phyloP scores from a whole-genome alignment of 2,797 vertebrate species.

The Chelonia mydas region DNA sequence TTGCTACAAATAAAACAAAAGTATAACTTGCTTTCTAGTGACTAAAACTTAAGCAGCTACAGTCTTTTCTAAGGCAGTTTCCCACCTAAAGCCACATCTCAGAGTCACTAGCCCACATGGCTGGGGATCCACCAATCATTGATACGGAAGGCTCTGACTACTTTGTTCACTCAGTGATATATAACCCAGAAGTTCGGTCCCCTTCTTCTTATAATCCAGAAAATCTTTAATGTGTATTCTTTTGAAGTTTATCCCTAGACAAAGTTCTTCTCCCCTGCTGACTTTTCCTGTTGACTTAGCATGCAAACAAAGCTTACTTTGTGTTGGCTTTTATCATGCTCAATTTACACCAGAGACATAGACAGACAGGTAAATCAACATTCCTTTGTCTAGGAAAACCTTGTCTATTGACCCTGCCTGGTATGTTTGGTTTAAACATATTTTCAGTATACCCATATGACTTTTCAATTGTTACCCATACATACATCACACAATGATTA shows the following conservation, averaged over 20 bases:
- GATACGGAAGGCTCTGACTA: background rate
- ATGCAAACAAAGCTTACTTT: background rate
- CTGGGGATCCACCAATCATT: background rate
- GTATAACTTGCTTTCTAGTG: background rate
- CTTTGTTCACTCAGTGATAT: background rate
- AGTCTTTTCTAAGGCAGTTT: background rate
- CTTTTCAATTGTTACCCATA: background rate
- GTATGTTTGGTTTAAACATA: background rate
- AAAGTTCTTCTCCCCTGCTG: no score
- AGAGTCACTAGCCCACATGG: background rate
- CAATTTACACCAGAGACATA: background rate
- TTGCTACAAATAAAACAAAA: background rate
- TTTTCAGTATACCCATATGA: background rate
- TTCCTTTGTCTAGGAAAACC: background rate
- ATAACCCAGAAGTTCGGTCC: background rate
- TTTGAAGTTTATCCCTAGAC: no score
- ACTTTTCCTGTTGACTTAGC: background rate
- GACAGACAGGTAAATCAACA: background rate
- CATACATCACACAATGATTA: background rate
- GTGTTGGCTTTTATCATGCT: background rate
- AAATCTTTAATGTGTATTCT: background rate
- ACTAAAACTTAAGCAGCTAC: background rate
- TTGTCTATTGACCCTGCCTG: background rate
- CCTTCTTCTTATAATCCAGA: background rate
- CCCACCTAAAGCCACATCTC: background rate